Conservation (phyloP, 2,888 invertebrate genomes). For the Mylabris sibirica region DNA sequence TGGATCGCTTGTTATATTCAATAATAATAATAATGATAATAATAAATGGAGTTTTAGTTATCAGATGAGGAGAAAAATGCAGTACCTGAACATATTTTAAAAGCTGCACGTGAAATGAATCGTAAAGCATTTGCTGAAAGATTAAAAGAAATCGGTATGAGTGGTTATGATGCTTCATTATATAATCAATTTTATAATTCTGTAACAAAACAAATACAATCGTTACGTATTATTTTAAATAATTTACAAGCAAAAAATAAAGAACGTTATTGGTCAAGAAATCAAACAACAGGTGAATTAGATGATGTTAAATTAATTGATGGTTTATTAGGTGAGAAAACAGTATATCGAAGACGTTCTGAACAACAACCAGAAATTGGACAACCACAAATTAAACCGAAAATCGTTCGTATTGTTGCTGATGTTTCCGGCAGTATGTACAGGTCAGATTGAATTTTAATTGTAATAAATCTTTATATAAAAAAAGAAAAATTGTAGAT, state of each 20-base stretch:
- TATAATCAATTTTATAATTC: conserved; percentile 84
- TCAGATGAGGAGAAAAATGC: conserved; percentile 90
- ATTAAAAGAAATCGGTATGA: conserved; percentile 92
- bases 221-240: conserved; percentile 84
- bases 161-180: conserved; percentile 87
- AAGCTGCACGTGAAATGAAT: conserved; percentile 94
- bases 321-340: conserved; percentile 90
- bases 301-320: conserved; percentile 96
- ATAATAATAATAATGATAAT: too few relatives aligned
- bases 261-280: conserved; percentile 91
- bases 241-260: conserved; percentile 92
- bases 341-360: conserved; percentile 84
- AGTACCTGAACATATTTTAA: conserved; percentile 87
- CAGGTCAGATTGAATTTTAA: conserved; percentile 62
- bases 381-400: conserved; percentile 86
- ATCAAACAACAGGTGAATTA: conserved; percentile 94
- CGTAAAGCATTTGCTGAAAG: conserved; percentile 86
- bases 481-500: conserved; percentile 63
- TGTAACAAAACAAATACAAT: conserved; percentile 83
- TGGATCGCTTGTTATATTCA: too few relatives aligned
- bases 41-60: conserved; percentile 60
- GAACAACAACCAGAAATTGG: conserved; percentile 91
- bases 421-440: conserved; percentile 99
- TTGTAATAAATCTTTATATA: neutral
- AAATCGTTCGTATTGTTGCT: conserved; percentile 82